These are phyloP conservation scores for Phanerotoma sp. DNA, from an alignment of 2,888 invertebrate genomes.

Conservation along the genomic window DNA sequence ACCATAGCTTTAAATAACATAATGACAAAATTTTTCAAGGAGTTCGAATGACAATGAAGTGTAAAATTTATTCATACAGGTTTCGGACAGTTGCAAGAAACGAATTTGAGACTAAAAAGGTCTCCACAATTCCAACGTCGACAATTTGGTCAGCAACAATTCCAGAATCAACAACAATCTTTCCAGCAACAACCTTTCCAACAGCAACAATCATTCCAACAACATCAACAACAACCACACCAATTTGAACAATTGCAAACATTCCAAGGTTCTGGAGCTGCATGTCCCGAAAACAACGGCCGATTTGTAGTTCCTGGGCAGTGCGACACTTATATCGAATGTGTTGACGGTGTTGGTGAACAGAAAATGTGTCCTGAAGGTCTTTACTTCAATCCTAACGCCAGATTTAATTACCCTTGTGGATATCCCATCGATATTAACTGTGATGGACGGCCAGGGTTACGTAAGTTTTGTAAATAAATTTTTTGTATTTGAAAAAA, in stretches of 20 bases:
- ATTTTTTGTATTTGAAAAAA: background rate
- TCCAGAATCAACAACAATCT: too few species aligned
- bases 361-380: constrained; percentile 83
- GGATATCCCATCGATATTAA: constrained; percentile 82
- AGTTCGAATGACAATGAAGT: too few species aligned
- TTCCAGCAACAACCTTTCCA: too few species aligned
- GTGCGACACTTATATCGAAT: constrained; percentile 76
- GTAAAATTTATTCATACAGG: too few species aligned
- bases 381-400: constrained; percentile 73
- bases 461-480: constrained; percentile 46
- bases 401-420: constrained; percentile 73
- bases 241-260: constrained; percentile 5
- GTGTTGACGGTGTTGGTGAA: constrained; percentile 72
- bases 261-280: constrained; percentile 30
- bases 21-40: too few species aligned
- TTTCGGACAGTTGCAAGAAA: too few species aligned
- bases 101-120: too few species aligned
- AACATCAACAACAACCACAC: constrained; percentile 23
- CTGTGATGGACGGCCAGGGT: constrained; percentile 69
- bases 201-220: constrained; percentile 26
- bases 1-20: too few species aligned
- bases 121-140: too few species aligned
- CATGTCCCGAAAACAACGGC: constrained; percentile 70
- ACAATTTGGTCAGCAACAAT: too few species aligned
- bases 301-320: constrained; percentile 68